Base-by-base conservation (phyloP, 2,113 vertebrate species). In the Steatornis caripensis region DNA sequence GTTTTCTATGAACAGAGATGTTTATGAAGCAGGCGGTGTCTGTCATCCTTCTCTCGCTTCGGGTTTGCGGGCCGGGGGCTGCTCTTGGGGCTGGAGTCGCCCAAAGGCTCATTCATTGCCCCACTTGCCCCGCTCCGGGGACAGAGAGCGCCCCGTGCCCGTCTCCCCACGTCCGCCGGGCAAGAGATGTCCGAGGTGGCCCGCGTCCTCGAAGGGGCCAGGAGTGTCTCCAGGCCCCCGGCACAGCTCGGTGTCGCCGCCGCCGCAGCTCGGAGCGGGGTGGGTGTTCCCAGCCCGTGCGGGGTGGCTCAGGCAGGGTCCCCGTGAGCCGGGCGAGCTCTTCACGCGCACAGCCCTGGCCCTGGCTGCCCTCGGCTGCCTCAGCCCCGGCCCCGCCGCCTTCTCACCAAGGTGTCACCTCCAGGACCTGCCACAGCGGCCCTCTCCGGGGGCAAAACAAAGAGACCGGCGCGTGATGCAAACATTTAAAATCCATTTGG, bases 251-350 rank as follows among this genome's bases (percentile, higher is more conserved):
- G 22, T 7, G 24, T 70, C 41, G 24, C 26, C 69, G 23, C 46
- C 14, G 1, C 55, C 37, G 46, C 36, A 13, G 10, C 9, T 49
- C 15, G 0, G 39, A 46, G 49, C 34, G 16, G n/a, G n/a, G 7
- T 19, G 32, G 41, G 17, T 24, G 30, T 34, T 60, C 19, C 53
- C 60, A 68, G 65, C 24, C 23, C 3, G 0, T 0, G 2, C 0
- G 1, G 34, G 29, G 34, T 24, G 62, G 34, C 34, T 34, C 13
- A 3, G 41, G 41, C 6, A 6, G 36, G 29, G 32, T 70, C n/a
- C 51, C 61, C 36, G 1, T 3, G 26, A 54, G n/a, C 68, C 68
- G 5, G 26, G 5, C 1, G 6, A 34, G 51, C 19, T 58, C 45
- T 46, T 15, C 26, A 10, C 2, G 1, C 48, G 7, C 54, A 8